A percentile compares a stretch with the other conserved stretches of the same genome.
These are phyloP conservation scores for Muscina levida DNA, from an alignment of 2,888 invertebrate genomes.

Conservation along the genomic window DNA sequence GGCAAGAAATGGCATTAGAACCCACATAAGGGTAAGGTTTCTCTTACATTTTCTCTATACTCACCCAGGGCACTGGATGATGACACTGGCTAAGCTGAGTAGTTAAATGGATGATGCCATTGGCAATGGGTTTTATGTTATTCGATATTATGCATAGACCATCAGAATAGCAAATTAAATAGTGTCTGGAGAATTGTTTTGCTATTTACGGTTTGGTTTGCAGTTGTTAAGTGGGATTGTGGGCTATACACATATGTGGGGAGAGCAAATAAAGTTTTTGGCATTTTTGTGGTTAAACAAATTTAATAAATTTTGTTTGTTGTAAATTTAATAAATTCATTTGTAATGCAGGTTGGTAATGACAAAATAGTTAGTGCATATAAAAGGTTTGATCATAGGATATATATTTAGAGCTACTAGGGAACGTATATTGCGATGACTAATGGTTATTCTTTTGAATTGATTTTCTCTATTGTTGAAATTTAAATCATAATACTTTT, in stretches of 20 bases:
- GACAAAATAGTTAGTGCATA: too few species aligned
- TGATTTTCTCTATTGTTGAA: too few species aligned
- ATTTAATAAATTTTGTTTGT: conserved; percentile 49
- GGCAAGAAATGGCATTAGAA: background rate
- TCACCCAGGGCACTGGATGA: background rate
- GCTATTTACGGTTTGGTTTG: background rate
- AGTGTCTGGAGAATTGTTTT: conserved; percentile 66
- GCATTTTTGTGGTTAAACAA: conserved; percentile 50
- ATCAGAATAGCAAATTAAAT: conserved; percentile 75
- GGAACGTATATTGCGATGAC: too few species aligned
- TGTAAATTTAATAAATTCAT: conserved; percentile 26
- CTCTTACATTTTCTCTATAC: background rate
- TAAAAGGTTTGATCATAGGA: too few species aligned
- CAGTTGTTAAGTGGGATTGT: conserved; percentile 40
- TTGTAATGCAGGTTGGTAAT: conserved; percentile 32
- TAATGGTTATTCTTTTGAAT: too few species aligned
- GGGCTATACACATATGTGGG: background rate
- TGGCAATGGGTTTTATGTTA: conserved; percentile 70
- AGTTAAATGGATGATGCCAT: too few species aligned
- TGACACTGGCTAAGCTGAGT: background rate
- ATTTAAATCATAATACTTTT: too few species aligned
- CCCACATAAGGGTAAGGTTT: conserved; percentile 4
- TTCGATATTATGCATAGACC: conserved; percentile 75
- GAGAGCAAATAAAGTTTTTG: conserved; percentile 39
- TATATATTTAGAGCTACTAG: too few species aligned